Percentiles rank a stretch among this genome's conserved stretches.
phyloP scores from a whole-genome alignment of 23 tunicate species.

The Diplosoma virens region DNA sequence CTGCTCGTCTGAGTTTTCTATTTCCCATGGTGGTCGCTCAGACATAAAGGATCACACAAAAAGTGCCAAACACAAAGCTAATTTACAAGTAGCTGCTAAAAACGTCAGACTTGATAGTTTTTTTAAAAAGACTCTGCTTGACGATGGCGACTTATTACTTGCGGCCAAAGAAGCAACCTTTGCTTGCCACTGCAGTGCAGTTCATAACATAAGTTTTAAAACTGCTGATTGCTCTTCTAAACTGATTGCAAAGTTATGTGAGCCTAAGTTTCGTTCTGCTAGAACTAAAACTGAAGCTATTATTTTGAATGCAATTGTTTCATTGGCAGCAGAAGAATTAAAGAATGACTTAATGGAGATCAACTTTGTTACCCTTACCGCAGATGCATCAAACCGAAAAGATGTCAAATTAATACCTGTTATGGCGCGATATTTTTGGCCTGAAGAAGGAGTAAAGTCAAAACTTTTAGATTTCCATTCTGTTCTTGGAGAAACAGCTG shows the following conservation, averaged over 20 bases:
- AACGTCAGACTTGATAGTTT: slow-evolving; percentile 19
- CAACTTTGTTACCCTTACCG: slow-evolving; percentile 23
- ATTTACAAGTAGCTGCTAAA: slow-evolving; percentile 16
- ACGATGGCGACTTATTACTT: slow-evolving; percentile 10
- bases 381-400: slow-evolving; percentile 24
- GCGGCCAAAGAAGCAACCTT: slow-evolving; percentile 22
- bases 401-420: too few species aligned
- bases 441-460: slow-evolving; percentile 17
- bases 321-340: background rate
- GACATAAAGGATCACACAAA: too few species aligned
- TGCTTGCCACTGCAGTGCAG: slow-evolving; percentile 19
- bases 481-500: too few species aligned
- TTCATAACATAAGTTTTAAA: slow-evolving; percentile 15
- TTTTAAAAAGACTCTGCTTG: slow-evolving; percentile 12
- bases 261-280: slow-evolving; percentile 17
- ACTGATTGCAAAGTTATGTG: background rate
- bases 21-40: background rate
- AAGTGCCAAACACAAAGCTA: slow-evolving; percentile 15
- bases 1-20: background rate
- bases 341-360: background rate
- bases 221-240: too few species aligned
- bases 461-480: slow-evolving; percentile 4
- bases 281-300: slow-evolving; percentile 16
- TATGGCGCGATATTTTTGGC: slow-evolving; percentile 13
- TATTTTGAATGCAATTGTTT: slow-evolving; percentile 13